Evolutionary conservation across 2,888 invertebrate genomes (phyloP).

Genomic region (Rhimphoctona megacephalus): DNA sequence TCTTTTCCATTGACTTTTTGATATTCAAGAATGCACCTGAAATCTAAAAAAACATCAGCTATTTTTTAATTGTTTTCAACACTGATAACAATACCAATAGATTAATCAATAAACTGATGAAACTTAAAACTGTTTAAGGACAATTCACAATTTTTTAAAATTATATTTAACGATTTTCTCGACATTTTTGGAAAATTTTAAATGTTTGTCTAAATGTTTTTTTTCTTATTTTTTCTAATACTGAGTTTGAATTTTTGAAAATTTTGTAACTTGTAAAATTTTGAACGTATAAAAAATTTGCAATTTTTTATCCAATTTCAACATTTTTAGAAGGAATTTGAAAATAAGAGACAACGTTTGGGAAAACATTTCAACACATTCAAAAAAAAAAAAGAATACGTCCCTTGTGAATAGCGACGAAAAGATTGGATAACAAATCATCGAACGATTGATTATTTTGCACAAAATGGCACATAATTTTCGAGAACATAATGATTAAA

Average conservation of each 20-base stretch:
- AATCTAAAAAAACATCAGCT: not conserved
- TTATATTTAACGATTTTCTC: not conserved
- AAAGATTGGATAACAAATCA: not conserved
- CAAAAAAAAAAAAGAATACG: not conserved
- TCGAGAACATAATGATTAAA: no score
- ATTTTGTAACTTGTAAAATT: no score
- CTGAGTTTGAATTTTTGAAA: not conserved
- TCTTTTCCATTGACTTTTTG: not conserved
- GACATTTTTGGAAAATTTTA: not conserved
- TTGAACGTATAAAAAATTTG: no score
- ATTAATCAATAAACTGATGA: not conserved
- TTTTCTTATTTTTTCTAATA: not conserved
- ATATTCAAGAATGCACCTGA: not conserved
- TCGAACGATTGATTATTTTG: not conserved
- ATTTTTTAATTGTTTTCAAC: not conserved
- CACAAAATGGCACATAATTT: no score
- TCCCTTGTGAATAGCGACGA: not conserved
- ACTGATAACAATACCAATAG: not conserved
- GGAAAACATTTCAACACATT: no score
- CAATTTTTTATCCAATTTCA: not conserved
- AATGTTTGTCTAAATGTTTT: not conserved
- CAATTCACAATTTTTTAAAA: not conserved
- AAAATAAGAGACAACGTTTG: no score
- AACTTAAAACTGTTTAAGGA: not conserved
- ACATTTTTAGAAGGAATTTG: not conserved